Evolutionary conservation across 2,113 vertebrate species (phyloP), one percentile per base, ranked within the genome.

Genomic region (Cryptomyrus ogoouensis): DNA sequence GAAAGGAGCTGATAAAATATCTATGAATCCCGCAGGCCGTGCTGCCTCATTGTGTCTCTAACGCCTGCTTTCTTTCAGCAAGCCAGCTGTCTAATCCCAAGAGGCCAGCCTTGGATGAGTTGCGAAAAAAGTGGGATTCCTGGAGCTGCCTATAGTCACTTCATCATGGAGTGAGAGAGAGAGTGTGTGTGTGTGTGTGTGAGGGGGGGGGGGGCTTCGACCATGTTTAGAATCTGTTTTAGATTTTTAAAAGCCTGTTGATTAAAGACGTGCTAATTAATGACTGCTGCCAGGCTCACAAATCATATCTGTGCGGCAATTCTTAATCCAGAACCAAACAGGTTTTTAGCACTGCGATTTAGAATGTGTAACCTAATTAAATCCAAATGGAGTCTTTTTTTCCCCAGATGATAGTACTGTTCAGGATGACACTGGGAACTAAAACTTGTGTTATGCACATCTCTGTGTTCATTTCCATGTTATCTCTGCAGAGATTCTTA

Each of bases 1-100:
- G 44, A 88, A 31, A 90, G 46, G 66, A 88, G n/a, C 53, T 83
- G 86, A 35, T 80, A 39, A 90, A 92, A 90, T 88, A 92, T 86
- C 86, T 90, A 88, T 92, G 92, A 90, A 62, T 83, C 39, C 46
- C 80, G 89, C 13, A 49, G 47, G 47, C 46, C 39, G 66, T 44
- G 66, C 70, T 88, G 87, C 58, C 52, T 83, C 50, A 77, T 90
- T 58, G 90, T 90, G 90, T 90, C 62, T 83, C 46, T 90, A 86
- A 88, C 87, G 88, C 31, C 83, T 89, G 90, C 47, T 89, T 83
- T 90, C 89, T 50, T 89, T 87, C 56, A 89, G 46, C 15, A 39
- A 83, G 53, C 53, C 87, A 89, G 70, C 62, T 90, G 90, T 83
- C 66, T 83, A 46, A 88, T 88, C 90, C 85, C 46, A 19, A 12